Evolutionary conservation across 1,140 invertebrate species (phyloP), one percentile per base, ranked within the genome.

Genomic region (Drosophila rhopaloa): DNA sequence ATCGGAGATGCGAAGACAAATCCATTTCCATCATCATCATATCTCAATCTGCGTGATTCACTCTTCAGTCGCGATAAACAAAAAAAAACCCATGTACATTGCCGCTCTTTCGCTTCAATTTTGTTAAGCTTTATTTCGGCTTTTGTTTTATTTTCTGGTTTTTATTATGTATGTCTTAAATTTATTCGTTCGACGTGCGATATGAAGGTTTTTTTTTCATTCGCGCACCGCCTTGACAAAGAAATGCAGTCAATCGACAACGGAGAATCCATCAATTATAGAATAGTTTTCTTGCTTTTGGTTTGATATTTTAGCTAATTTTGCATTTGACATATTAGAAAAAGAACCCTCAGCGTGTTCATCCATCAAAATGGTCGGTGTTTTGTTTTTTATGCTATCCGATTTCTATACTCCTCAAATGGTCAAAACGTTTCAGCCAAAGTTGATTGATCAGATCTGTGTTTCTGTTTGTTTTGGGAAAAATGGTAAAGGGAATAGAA

Each of bases 151-250:
- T 38, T 38, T 48, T 46, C 10, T 40, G 16, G 9, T n/a, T 27
- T 27, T 38, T 38, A 47, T 75, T 74, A 32, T 72, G 38, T 74
- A 24, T 72, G 38, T 61, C 10, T 75, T 32, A 5, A 75, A 63
- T 56, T 65, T 57, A 65, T 75, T 43, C 72, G 35, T n/a, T 32
- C 44, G 59, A 75, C 72, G 72, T 75, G 72, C 59, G 38, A 9
- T 50, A 27, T 41, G 59, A 75, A 75, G 72, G 72, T 75, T 75
- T 72, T 47, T 72, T 47, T 29, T 38, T 32, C 29, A 35, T 57
- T 19, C 43, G 55, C 43, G 55, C 19, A 7, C 24, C 40, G 48
- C 40, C 55, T 32, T 19, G 10, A 57, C 29, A 68, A 19, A 35
- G 24, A 35, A 70, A 57, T 71, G 41, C 50, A 56, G 43, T 29